Percentiles rank a stretch among this genome's conserved stretches.
phyloP scores from a whole-genome alignment of 2,113 vertebrate genomes.

The Clinocottus analis region DNA sequence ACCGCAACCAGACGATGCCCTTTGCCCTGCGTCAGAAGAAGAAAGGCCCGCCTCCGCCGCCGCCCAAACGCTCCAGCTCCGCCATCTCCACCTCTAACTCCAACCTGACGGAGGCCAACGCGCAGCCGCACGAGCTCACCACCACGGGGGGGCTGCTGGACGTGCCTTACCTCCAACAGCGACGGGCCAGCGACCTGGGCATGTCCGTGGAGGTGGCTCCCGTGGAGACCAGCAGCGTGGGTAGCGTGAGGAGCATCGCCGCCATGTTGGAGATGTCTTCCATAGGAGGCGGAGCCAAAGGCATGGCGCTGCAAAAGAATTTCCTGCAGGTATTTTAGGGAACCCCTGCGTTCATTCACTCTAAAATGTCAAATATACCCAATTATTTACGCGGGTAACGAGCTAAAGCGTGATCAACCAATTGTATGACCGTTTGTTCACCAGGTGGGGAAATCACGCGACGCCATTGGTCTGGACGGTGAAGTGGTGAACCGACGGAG shows the following conservation, averaged over 20 bases:
- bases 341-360: not conserved
- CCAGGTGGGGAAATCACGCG: conserved; percentile 88
- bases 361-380: not conserved
- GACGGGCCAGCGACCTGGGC: conserved; percentile 90
- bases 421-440: not conserved
- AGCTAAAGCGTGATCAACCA: not conserved
- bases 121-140: conserved; percentile 66
- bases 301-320: conserved; percentile 86
- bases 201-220: conserved; percentile 77
- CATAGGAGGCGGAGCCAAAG: conserved; percentile 91
- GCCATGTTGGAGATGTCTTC: conserved; percentile 98
- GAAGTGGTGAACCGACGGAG: conserved; percentile 94
- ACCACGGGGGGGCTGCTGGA: conserved; percentile 75
- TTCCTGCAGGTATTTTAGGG: conserved; percentile 79
- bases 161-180: conserved; percentile 84
- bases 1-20: conserved; percentile 88
- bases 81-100: conserved; percentile 92
- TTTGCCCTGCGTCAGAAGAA: conserved; percentile 95
- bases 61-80: conserved; percentile 96
- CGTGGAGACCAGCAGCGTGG: conserved; percentile 92
- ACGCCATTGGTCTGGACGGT: conserved; percentile 91
- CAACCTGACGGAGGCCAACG: conserved; percentile 84
- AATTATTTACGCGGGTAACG: not conserved
- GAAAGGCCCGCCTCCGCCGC: conserved; percentile 93
- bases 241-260: conserved; percentile 94